Evolutionary conservation across 2,888 invertebrate genomes (phyloP), one percentile per base, ranked within the genome.

Genomic region (Tipula helvola): DNA sequence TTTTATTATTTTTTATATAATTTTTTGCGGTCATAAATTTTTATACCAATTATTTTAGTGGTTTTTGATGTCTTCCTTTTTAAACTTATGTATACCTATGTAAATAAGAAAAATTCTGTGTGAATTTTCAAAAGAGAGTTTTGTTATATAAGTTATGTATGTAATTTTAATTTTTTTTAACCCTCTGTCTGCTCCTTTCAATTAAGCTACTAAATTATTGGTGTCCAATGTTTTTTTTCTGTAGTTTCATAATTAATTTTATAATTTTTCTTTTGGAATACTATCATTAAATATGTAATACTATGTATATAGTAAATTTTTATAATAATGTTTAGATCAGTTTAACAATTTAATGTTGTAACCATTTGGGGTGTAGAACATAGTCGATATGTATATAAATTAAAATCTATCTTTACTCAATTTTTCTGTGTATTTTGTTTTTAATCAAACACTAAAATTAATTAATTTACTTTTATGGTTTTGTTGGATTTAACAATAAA

Each of bases 61-160:
- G 71, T 71, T 71, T 71, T 71, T 71, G 71, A 71, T 71, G 71
- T 71, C 71, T 71, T 71, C 71, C 71, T 71, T 71, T 71, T 71
- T 71, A 71, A 71, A 71, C 28, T 71, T 71, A 71, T 71, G 10
- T 39, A 39, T 39, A 39, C 39, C 16, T 52, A 52, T 52, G 5
- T 12, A 52, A 5, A 52, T 52, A 71, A n/a, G n/a, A 52, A 71
- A 71, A 12, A 71, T 28, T 71, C 28, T 71, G 71, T 71, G 71
- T 28, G 71, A 71, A 71, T 28, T 71, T 71, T 71, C 5, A 28
- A 28, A 71, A 71, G 10, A 44, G 44, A 44, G 10, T 44, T 44
- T 28, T 28, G 2, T 28, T 44, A 44, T 44, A 44, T 44, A 44
- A 44, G 28, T 28, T 28, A 28, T 28, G 28, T 28, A 28, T 1